A percentile compares a stretch with the other conserved stretches of the same genome.
These are phyloP conservation scores for Ennomos quercinarius DNA, from an alignment of 2,888 invertebrate genomes.

Conservation along the genomic window DNA sequence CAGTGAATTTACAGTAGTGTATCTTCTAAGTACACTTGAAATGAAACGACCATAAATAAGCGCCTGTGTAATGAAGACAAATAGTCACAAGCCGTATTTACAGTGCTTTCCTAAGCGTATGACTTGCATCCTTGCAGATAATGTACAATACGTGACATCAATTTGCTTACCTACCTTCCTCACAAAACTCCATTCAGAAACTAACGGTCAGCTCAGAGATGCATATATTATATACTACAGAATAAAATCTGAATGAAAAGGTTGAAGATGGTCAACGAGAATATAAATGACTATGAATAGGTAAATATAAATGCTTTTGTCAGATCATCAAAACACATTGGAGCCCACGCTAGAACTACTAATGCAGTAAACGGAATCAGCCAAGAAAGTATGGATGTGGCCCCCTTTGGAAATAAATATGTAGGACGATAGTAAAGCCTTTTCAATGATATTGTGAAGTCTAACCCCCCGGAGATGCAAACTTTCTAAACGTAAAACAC, in stretches of 20 bases:
- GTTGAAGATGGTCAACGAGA: constrained; percentile 4
- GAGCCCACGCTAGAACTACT: constrained; percentile 14
- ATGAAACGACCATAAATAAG: constrained; percentile 33
- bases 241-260: constrained; percentile 14
- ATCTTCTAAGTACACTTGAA: constrained; percentile 1
- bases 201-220: constrained; percentile 9
- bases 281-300: constrained; percentile 10
- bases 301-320: constrained; percentile 18
- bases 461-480: no score
- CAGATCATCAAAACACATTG: constrained; percentile 7
- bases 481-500: no score
- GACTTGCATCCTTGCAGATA: constrained; percentile 55
- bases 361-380: constrained; percentile 6
- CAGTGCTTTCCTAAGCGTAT: constrained; percentile 44
- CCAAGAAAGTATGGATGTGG: background rate
- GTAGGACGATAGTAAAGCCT: no score
- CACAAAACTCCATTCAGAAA: background rate
- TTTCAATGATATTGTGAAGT: no score
- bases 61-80: constrained; percentile 45
- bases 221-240: constrained; percentile 13
- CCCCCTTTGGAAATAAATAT: background rate
- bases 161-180: constrained; percentile 40
- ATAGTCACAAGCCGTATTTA: constrained; percentile 44
- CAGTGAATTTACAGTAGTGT: background rate
- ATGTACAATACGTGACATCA: constrained; percentile 64